Evolutionary conservation across 2,888 invertebrate species (phyloP).

Genomic region (Graphium colonna): DNA sequence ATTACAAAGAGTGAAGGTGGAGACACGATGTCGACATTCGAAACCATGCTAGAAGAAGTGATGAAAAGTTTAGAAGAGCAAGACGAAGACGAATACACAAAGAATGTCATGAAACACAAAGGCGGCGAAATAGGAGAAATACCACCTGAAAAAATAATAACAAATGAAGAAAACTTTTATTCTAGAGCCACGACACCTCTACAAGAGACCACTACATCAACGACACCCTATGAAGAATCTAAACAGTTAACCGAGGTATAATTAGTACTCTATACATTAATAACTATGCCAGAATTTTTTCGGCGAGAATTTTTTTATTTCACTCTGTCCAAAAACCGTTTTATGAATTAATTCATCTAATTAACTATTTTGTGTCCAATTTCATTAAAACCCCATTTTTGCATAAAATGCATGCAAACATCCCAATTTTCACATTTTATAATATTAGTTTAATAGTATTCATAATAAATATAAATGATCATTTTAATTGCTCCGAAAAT

Average conservation of each 20-base stretch:
- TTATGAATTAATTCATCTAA: no score
- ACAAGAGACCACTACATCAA: constrained; percentile 49
- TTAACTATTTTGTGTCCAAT: no score
- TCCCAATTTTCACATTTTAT: no score
- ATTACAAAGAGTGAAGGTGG: constrained; percentile 53
- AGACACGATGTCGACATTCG: constrained; percentile 68
- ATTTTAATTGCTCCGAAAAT: no score
- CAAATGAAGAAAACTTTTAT: constrained; percentile 53
- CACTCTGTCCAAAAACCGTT: no score
- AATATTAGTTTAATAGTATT: no score
- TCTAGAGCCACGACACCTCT: constrained; percentile 42
- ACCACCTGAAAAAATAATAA: constrained; percentile 68
- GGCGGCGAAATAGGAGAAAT: constrained; percentile 77
- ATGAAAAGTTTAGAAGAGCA: constrained; percentile 76
- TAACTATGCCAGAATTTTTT: neutral
- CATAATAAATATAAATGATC: no score
- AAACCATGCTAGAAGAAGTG: constrained; percentile 75
- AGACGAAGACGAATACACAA: constrained; percentile 70
- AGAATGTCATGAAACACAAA: constrained; percentile 72
- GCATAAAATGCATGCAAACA: no score
- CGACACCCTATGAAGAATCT: constrained; percentile 38
- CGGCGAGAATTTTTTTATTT: no score
- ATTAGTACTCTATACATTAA: no score
- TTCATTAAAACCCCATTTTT: no score
- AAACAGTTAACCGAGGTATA: constrained; percentile 49